Conservation (phyloP, 2,888 invertebrate genomes). For the Orthonychiurus folsomi region DNA sequence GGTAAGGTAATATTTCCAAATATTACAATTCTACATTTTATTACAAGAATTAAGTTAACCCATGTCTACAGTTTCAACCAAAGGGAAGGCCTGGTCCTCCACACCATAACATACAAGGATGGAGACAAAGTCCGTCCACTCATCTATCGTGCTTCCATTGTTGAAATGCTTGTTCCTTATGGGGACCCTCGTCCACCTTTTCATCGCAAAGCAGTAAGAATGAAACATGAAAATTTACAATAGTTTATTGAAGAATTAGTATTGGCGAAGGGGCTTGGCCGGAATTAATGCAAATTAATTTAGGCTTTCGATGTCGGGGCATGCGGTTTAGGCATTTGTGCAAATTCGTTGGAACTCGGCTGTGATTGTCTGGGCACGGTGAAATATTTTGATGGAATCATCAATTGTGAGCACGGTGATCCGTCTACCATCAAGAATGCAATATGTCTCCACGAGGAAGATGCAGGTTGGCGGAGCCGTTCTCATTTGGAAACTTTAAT, state of each 20-base stretch:
- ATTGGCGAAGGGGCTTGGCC: no score
- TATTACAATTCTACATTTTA: neutral
- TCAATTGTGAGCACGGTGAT: conserved; percentile 25
- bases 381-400: conserved; percentile 29
- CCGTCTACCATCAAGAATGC: conserved; percentile 27
- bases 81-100: conserved; percentile 33
- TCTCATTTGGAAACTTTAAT: no score
- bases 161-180: conserved; percentile 35
- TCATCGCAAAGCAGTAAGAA: conserved; percentile 28
- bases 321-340: conserved; percentile 28
- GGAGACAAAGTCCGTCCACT: conserved; percentile 22
- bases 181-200: conserved; percentile 35
- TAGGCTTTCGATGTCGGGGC: conserved; percentile 30
- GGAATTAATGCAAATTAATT: neutral
- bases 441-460: conserved; percentile 37
- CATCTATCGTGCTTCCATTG: conserved; percentile 28
- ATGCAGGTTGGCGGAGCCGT: conserved; percentile 26
- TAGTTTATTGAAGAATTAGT: no score
- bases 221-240: neutral
- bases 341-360: conserved; percentile 26
- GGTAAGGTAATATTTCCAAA: conserved; percentile 16
- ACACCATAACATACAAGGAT: conserved; percentile 31
- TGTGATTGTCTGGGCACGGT: conserved; percentile 31
- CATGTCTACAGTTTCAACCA: conserved; percentile 27
- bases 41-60: neutral